Evolutionary conservation across 2,888 invertebrate genomes (phyloP), one percentile per base, ranked within the genome.

Genomic region (Seira ritae): DNA sequence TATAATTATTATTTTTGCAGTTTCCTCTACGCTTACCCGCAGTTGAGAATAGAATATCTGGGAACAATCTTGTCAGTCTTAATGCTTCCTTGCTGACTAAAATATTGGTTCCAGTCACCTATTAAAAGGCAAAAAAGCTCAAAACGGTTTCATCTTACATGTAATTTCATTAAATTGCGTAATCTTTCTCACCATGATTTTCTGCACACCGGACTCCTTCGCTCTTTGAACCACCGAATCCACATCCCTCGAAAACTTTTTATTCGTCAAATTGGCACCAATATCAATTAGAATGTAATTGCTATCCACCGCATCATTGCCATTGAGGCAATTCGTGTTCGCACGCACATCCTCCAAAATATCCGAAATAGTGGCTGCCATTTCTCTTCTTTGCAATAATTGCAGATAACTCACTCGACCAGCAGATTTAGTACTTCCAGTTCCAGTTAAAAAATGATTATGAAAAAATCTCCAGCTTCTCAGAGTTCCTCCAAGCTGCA

Each of bases 221-320:
- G 97, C 97, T 92, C 97, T 93, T 92, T 96, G 95, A 86, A 98
- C 93, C 8, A 97, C 97, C 84, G 96, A 95, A 92, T 97, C 97
- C 90, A 97, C 93, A 92, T 98, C 97, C 91, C 96, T 94, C 91
- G 94, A 94, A 91, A 96, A 97, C 92, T 97, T 97, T 91, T 97
- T 97, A 92, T 97, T 97, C 24, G 96, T 97, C 90, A 97, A 92
- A 93, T 97, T 97, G 84, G 97, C 97, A 89, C 97, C 97, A 88
- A 96, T 95, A 92, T 97, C 97, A 88, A 97, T 95, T 79, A 97
- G 94, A 91, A 97, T 96, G 91, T 97, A 95, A 92, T 66, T 76
- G 20, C 96, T 96, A 91, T 97, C 96, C 91, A 88, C 83, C n/a
- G 80, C 67, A 24, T 87, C 85, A 24, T 60, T 46, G n/a, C 55